Base-by-base conservation (phyloP, 2,113 vertebrate genomes). In the Abramis brama region DNA sequence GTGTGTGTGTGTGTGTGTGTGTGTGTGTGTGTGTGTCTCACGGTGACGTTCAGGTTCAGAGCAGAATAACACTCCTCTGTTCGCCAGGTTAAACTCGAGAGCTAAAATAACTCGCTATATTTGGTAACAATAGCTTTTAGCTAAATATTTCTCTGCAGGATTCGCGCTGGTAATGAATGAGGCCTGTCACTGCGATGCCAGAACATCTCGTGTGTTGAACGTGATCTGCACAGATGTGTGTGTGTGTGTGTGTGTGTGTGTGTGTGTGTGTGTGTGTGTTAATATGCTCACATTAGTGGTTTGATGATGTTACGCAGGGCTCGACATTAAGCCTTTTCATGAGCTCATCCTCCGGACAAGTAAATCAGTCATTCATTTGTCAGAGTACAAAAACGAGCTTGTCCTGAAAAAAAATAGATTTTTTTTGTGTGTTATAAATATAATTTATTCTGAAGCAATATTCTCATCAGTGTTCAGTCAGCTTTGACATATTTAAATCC, bases 51-150 rank as follows among this genome's bases (percentile, higher is more conserved):
- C 80, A 84, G 45, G 71, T 57, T 33, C 21, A n/a, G 85, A 89
- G 79, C 62, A 83, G 81, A 86, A 83, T 60, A 85, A 86, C 82
- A 84, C 55, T n/a, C 1, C 33, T 27, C 83, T 79, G 81, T 84
- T 81, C 62, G 83, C 30, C n/a, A 59, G 57, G 57, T 85, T 76
- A 57, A 89, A 87, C 82, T 52, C 70, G 79, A 89, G 79, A 80
- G 64, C 83, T 79, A 59, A 60, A 71, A 55, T 59, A 55, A 50
- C 59, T 5, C 60, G 43, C 78, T 86, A 78, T 84, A 85, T 88
- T 81, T 76, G 84, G 90, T 87, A 89, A 89, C 85, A 89, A 86
- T 84, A 88, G 86, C 75, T 88, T 86, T 79, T 83, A 83, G 83
- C 27, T 76, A 87, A 90, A 90, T 88, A 90, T 90, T 90, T 86